phyloP scores from a whole-genome alignment of 2,888 invertebrate genomes.

The Masnerella sp. region DNA sequence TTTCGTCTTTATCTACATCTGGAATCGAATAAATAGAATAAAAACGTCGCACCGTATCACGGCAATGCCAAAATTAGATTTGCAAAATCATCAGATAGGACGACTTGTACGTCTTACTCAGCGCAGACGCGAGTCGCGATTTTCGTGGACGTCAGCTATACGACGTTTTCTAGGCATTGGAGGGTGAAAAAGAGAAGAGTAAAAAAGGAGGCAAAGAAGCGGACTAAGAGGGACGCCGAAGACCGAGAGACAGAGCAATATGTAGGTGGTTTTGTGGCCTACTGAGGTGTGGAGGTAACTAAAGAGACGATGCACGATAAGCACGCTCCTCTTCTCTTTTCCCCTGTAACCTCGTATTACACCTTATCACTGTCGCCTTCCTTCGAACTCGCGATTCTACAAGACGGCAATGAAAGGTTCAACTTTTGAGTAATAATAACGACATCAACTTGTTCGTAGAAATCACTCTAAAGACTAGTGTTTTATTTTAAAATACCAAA shows the following conservation, averaged over 20 bases:
- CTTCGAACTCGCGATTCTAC: conserved; percentile 28
- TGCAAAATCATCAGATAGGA: conserved; percentile 64
- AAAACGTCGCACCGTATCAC: conserved; percentile 50
- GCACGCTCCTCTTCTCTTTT: conserved; percentile 72
- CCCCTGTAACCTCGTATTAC: conserved; percentile 66
- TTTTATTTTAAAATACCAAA: too few relatives aligned
- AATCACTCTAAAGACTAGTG: too few relatives aligned
- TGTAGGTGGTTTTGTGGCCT: conserved; percentile 55
- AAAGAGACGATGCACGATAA: conserved; percentile 77
- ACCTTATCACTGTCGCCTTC: conserved; percentile 61
- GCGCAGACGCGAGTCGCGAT: conserved; percentile 60
- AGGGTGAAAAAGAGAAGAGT: conserved; percentile 32
- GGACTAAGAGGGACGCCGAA: conserved; percentile 44
- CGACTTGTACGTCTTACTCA: conserved; percentile 51
- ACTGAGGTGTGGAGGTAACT: conserved; percentile 68
- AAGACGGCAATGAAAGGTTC: too few relatives aligned
- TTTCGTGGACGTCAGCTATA: conserved; percentile 75
- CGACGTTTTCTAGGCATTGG: conserved; percentile 59
- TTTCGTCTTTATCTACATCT: too few relatives aligned
- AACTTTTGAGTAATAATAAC: too few relatives aligned
- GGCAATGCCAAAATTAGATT: conserved; percentile 68
- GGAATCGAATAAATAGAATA: conserved; percentile 47
- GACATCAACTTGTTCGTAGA: too few relatives aligned
- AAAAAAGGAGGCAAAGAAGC: conserved; percentile 38
- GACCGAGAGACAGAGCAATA: conserved; percentile 53